Evolutionary conservation across 2,888 invertebrate species (phyloP), one percentile per base, ranked within the genome.

Genomic region (Halictus ligatus): DNA sequence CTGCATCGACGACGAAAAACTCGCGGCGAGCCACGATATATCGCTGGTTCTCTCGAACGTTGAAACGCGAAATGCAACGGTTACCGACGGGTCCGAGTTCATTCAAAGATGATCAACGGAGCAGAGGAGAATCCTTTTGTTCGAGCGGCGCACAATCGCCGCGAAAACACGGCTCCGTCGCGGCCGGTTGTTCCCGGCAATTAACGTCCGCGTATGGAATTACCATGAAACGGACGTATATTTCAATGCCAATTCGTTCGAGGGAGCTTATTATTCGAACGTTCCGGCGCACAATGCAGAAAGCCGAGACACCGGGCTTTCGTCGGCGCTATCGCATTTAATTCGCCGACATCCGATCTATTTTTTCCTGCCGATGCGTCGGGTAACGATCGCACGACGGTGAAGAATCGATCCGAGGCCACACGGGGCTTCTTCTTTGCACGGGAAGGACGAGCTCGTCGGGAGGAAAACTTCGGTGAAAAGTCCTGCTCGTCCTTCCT

Each of bases 291-390:
- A 78, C 75, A 78, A 78, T 54, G 78, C 75, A 46, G 60, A 83
- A 74, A 73, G 75, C 40, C 25, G 50, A 67, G 73, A 80, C 25
- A 78, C 72, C 78, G 69, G 35, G 35, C 35, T 35, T 78, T 84
- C 78, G 4, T 6, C 50, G 43, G 6, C 60, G 21, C 54, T 64
- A 69, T 78, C 48, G 54, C 50, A 21, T 46, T 75, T 73, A 86
- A 87, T 86, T 87, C 71, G 21, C 58, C 48, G 78, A 83, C 78
- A 83, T 86, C 75, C 83, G 75, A 83, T 83, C 64, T 75, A 80
- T 86, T 73, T 79, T 79, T 79, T 84, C 78, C 79, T 84, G 67
- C 67, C 43, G 43, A 10, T 18, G 60, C 35, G 10, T 25, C 2
- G 48, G 25, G 43, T 7, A 69, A 73, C 50, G 29, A 50, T 73